Evolutionary conservation across 1,140 invertebrate species (phyloP).

Genomic region (roundworm (Caenorhabditis elegans)): DNA sequence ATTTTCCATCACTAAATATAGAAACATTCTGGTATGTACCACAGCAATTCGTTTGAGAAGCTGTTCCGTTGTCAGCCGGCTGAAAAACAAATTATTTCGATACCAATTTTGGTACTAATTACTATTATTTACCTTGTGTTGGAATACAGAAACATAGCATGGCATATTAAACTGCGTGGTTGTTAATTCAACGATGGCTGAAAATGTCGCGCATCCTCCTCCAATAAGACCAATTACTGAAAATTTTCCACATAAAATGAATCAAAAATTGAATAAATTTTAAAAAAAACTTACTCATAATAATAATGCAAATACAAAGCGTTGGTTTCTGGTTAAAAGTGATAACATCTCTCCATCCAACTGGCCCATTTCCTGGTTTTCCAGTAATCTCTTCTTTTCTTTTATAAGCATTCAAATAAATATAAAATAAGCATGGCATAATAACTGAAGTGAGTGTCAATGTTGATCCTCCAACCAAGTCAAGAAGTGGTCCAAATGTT

Average conservation of each 20-base stretch:
- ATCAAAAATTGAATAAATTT: neutral
- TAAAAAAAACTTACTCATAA: slow-evolving; percentile 52
- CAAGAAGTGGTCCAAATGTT: slow-evolving; percentile 82
- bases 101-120: too few relatives aligned
- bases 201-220: slow-evolving; percentile 61
- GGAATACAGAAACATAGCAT: slow-evolving; percentile 60
- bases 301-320: slow-evolving; percentile 47
- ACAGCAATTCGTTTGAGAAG: slow-evolving; percentile 54
- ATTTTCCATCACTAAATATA: neutral
- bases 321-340: slow-evolving; percentile 46
- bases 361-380: slow-evolving; percentile 12
- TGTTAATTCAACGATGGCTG: slow-evolving; percentile 56
- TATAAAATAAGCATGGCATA: slow-evolving; percentile 65
- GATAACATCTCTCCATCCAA: slow-evolving; percentile 44
- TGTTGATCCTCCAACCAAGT: slow-evolving; percentile 79
- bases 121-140: too few relatives aligned
- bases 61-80: neutral
- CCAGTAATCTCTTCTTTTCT: slow-evolving; percentile 24
- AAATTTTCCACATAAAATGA: neutral
- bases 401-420: slow-evolving; percentile 53
- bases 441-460: slow-evolving; percentile 72
- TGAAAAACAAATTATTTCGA: too few relatives aligned
- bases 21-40: slow-evolving; percentile 56
- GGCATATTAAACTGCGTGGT: slow-evolving; percentile 57
- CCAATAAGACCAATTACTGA: slow-evolving; percentile 58